phyloP scores from a whole-genome alignment of 1,140 invertebrate genomes.

The Bathynomus jamesi region DNA sequence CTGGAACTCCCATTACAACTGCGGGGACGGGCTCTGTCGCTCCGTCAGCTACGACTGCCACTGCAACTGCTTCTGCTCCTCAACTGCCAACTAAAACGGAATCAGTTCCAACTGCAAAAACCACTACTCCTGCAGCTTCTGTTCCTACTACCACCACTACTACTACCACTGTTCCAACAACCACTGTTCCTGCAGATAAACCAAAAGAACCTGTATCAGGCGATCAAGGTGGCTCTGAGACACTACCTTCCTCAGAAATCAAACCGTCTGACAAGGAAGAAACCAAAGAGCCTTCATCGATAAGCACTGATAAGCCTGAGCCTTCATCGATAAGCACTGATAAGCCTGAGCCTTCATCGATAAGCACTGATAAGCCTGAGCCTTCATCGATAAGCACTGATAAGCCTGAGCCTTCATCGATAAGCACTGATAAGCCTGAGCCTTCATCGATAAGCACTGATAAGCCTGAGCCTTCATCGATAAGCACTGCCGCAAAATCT shows the following conservation, averaged over 20 bases:
- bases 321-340: no score
- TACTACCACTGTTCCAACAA: not conserved
- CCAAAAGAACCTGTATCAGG: not conserved
- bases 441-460: no score
- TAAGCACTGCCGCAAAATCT: not conserved
- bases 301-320: no score
- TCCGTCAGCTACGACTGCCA: constrained; percentile 16
- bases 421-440: no score
- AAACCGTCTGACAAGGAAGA: not conserved
- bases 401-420: no score
- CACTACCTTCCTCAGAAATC: not conserved
- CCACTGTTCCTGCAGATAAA: not conserved
- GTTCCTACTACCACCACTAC: not conserved
- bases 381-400: no score
- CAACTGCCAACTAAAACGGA: constrained; percentile 26
- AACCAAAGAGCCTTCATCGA: not conserved
- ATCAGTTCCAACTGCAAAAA: constrained; percentile 22
- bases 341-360: no score
- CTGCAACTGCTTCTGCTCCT: constrained; percentile 23
- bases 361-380: no score
- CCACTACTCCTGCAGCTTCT: not conserved
- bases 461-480: no score
- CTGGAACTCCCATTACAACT: constrained; percentile 27
- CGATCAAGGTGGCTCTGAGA: not conserved
- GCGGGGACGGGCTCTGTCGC: constrained; percentile 20